Evolutionary conservation across 1,140 invertebrate species (phyloP).

Genomic region (Brachionus sp.): DNA sequence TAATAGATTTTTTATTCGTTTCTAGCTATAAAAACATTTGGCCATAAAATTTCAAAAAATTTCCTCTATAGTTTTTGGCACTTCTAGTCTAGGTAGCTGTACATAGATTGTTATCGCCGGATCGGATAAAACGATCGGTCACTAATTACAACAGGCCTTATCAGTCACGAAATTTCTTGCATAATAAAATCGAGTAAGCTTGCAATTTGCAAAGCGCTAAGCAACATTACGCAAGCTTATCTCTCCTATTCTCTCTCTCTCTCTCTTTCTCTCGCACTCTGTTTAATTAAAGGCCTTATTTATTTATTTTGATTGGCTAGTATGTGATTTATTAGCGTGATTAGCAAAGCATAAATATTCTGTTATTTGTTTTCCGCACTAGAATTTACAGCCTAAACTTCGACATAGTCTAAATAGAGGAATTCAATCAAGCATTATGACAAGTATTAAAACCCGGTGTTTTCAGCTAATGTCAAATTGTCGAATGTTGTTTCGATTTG

Average conservation of each 20-base stretch:
- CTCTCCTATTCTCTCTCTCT: background rate
- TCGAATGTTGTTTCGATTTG: background rate
- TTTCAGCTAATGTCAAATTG: conserved; percentile 18
- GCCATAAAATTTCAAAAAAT: conserved; percentile 36
- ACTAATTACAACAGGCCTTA: conserved; percentile 3
- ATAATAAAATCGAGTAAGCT: background rate
- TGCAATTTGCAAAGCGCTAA: background rate
- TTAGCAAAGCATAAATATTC: conserved; percentile 37
- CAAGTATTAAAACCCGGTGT: conserved; percentile 28
- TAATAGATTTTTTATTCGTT: conserved; percentile 31
- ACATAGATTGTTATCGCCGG: background rate
- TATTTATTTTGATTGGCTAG: background rate
- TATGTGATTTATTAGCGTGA: conserved; percentile 31
- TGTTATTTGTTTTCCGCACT: conserved; percentile 38
- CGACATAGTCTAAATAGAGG: conserved; percentile 22
- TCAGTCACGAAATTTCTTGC: background rate
- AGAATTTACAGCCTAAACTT: conserved; percentile 33
- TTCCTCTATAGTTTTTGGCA: too few relatives aligned
- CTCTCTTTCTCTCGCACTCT: background rate
- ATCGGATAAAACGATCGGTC: background rate
- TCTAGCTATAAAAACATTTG: conserved; percentile 32
- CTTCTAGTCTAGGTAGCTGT: conserved; percentile 8
- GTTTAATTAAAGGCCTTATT: background rate
- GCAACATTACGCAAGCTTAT: background rate
- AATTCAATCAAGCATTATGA: conserved; percentile 33